Conservation (phyloP, 2,797 vertebrate species). For the Pangasius macronema region DNA sequence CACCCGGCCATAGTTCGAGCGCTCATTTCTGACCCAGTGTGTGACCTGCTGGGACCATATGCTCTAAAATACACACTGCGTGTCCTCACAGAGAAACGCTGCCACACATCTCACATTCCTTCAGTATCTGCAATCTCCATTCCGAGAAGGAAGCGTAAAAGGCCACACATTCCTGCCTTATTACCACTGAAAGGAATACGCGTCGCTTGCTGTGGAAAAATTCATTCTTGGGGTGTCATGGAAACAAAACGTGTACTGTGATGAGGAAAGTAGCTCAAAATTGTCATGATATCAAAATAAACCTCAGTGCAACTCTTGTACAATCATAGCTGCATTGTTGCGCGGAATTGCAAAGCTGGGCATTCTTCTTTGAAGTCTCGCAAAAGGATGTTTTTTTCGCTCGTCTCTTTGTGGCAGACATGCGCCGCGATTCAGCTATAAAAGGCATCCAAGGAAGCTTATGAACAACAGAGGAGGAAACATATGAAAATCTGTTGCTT, state of each 20-base stretch:
- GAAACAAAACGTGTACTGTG: conserved; percentile 43
- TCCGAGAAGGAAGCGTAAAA: conserved; percentile 2
- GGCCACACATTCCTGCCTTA: conserved; percentile 35
- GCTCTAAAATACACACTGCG: conserved; percentile 21
- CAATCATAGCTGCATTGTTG: conserved; percentile 13
- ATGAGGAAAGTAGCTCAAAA: conserved; percentile 28
- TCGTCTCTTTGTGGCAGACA: conserved; percentile 32
- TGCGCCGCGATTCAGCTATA: conserved; percentile 4
- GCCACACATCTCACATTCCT: conserved; percentile 1
- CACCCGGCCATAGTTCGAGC: conserved; percentile 7
- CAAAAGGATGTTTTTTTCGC: conserved; percentile 27
- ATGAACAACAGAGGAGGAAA: conserved; percentile 42
- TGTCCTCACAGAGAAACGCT: neutral
- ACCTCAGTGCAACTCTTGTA: conserved; percentile 14
- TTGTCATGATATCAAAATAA: conserved; percentile 40
- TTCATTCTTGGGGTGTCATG: conserved; percentile 47
- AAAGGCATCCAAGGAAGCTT: conserved; percentile 37
- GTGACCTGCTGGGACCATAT: conserved; percentile 51
- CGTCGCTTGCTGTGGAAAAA: conserved; percentile 28
- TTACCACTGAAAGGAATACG: conserved; percentile 37
- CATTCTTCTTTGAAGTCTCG: conserved; percentile 37
- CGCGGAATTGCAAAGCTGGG: conserved; percentile 16
- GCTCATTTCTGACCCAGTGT: conserved; percentile 33
- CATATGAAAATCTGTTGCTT: conserved; percentile 32
- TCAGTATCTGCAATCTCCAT: conserved; percentile 43